Percentiles rank a stretch among this genome's conserved stretches.
These are phyloP conservation scores for Masticophis lateralis DNA, from an alignment of 2,797 vertebrate species.

Conservation along the genomic window DNA sequence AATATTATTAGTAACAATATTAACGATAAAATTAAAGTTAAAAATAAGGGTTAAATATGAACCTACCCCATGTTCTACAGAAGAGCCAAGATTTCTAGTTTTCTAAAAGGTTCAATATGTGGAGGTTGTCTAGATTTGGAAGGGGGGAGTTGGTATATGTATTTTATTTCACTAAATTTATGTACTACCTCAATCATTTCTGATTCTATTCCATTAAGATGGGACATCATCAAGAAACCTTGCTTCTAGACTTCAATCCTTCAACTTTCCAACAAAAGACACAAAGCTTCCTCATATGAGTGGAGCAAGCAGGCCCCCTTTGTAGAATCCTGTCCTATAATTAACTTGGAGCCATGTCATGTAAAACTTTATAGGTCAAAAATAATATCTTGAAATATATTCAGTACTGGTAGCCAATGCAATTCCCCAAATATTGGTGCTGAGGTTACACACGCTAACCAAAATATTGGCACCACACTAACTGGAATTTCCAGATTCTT, in stretches of 20 bases:
- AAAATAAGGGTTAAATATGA: background rate
- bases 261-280: background rate
- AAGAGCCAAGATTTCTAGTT: background rate
- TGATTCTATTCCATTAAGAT: background rate
- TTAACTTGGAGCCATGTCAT: background rate
- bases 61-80: background rate
- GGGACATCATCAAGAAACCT: background rate
- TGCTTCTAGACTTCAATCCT: background rate
- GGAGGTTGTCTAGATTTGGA: background rate
- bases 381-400: background rate
- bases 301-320: background rate
- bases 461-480: background rate
- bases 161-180: background rate
- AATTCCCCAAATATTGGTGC: background rate
- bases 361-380: background rate
- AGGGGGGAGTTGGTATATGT: background rate
- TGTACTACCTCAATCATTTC: background rate
- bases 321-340: background rate
- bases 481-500: background rate
- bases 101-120: background rate
- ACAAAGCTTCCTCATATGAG: background rate
- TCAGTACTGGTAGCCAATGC: background rate
- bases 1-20: background rate
- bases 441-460: background rate
- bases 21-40: background rate